Conservation (phyloP, 2,797 vertebrate species). For the Haliaeetus albicilla region DNA sequence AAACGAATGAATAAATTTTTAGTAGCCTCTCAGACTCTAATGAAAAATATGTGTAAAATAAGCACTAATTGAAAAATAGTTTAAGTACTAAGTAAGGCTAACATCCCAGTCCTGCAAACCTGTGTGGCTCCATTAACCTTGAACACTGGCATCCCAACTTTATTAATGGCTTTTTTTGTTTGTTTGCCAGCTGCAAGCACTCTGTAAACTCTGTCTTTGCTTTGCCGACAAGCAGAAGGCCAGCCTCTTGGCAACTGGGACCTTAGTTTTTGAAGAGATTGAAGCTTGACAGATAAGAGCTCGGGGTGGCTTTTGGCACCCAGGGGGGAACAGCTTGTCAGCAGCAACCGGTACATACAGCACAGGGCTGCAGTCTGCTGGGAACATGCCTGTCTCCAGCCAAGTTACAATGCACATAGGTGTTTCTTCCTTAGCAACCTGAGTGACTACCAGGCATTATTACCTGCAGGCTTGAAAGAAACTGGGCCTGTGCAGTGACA, state of each 20-base stretch:
- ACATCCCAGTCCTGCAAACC: neutral
- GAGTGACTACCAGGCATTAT: neutral
- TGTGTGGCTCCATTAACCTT: rapidly evolving
- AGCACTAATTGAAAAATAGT: neutral
- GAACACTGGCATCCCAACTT: too few species aligned
- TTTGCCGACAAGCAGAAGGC: neutral
- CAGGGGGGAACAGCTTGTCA: neutral
- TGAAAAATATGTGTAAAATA: neutral
- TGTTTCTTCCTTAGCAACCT: neutral
- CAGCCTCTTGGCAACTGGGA: neutral
- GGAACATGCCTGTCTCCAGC: neutral
- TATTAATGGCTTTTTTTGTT: neutral
- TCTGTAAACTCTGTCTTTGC: neutral
- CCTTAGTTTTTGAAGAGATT: neutral
- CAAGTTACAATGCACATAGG: rapidly evolving
- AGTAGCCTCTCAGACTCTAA: neutral
- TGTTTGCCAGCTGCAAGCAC: neutral
- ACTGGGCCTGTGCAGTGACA: too few species aligned
- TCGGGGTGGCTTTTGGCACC: rapidly evolving
- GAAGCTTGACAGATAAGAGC: neutral
- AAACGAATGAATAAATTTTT: neutral
- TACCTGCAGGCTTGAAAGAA: neutral
- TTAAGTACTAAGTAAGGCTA: neutral
- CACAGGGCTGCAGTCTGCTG: neutral
- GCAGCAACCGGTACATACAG: neutral